Evolutionary conservation across 2,113 vertebrate species (phyloP).

Genomic region (Cricetomys ansorgei): DNA sequence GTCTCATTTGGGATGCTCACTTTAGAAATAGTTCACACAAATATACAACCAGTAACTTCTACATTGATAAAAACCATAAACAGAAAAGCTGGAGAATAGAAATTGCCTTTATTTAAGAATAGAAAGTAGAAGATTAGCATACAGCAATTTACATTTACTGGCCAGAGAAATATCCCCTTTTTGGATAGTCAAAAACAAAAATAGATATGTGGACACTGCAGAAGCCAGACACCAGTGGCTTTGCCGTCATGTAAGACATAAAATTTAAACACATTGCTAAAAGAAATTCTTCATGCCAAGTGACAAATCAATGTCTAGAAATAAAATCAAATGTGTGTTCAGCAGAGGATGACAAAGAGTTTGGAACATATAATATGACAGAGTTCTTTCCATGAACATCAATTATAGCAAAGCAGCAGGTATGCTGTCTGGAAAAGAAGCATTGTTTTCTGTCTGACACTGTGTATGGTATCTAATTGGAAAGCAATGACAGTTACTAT

Average conservation of each 20-base stretch:
- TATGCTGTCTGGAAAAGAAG: slow-evolving; percentile 38
- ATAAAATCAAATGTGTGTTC: slow-evolving; percentile 74
- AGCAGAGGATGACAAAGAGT: slow-evolving; percentile 65
- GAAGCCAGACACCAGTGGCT: slow-evolving; percentile 57
- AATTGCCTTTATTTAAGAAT: slow-evolving; percentile 55
- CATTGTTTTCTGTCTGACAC: slow-evolving; percentile 16
- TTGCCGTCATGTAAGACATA: slow-evolving; percentile 65
- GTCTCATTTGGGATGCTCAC: not conserved
- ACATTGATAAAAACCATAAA: slow-evolving; percentile 52
- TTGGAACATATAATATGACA: slow-evolving; percentile 68
- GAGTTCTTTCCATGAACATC: slow-evolving; percentile 65
- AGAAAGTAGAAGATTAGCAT: slow-evolving; percentile 63
- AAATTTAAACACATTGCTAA: slow-evolving; percentile 74
- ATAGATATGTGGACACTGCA: slow-evolving; percentile 42
- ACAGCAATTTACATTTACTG: slow-evolving; percentile 69
- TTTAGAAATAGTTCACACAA: slow-evolving; percentile 62
- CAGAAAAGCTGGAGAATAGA: slow-evolving; percentile 62
- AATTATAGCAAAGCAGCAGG: slow-evolving; percentile 51
- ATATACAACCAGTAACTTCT: slow-evolving; percentile 56
- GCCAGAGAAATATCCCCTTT: slow-evolving; percentile 67
- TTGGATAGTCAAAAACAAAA: slow-evolving; percentile 65
- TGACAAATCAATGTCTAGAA: slow-evolving; percentile 75
- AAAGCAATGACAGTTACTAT: slow-evolving; percentile 4
- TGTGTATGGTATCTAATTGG: not conserved
- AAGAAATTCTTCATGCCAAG: slow-evolving; percentile 59